Evolutionary conservation across 2,888 invertebrate species (phyloP).

Genomic region (Onchidella celtica): DNA sequence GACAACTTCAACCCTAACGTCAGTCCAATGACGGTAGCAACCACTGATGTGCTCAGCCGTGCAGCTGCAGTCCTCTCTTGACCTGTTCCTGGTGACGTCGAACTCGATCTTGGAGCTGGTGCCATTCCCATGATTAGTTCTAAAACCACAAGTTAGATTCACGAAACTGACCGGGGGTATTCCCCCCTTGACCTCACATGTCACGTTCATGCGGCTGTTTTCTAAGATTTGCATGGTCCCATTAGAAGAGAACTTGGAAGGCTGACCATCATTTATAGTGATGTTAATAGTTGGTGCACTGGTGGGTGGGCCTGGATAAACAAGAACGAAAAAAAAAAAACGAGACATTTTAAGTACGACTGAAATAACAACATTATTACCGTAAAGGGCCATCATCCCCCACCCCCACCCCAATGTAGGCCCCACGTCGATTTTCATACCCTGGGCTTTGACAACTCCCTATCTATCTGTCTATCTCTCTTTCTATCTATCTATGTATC

Average conservation of each 20-base stretch:
- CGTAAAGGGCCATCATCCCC: too few relatives aligned
- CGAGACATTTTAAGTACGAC: too few relatives aligned
- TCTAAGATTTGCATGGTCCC: neutral
- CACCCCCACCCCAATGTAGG: too few relatives aligned
- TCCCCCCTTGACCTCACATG: neutral
- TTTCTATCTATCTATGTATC: too few relatives aligned
- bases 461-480: too few relatives aligned
- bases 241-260: neutral
- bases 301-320: neutral
- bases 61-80: neutral
- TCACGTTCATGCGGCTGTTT: neutral
- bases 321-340: too few relatives aligned
- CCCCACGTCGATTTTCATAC: too few relatives aligned
- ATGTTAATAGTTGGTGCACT: neutral
- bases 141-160: neutral
- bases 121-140: neutral
- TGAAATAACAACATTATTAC: too few relatives aligned
- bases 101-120: neutral
- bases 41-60: neutral
- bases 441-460: too few relatives aligned
- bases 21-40: neutral
- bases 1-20: neutral
- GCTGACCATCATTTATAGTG: neutral
- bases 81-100: neutral
- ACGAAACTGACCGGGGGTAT: neutral